Conservation (phyloP, 1,140 invertebrate species). For the Lepidurus arcticus region DNA sequence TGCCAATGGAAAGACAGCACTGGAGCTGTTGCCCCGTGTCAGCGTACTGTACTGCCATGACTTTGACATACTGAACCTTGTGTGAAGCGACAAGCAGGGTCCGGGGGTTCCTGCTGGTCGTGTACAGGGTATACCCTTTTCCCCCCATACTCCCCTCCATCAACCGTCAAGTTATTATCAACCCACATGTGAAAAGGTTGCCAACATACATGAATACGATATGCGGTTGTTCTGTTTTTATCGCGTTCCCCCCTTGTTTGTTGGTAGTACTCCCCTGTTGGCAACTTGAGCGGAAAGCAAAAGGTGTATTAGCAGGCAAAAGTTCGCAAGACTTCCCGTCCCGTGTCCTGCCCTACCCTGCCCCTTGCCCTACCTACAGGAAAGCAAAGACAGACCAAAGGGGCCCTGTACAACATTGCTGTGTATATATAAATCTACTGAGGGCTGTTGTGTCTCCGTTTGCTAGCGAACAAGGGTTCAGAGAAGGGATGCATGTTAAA, state of each 20-base stretch:
- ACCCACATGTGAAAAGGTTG: constrained; percentile 10
- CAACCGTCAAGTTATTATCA: neutral
- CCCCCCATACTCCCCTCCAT: neutral
- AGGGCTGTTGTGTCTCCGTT: neutral
- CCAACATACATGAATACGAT: constrained; percentile 17
- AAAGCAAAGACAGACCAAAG: neutral
- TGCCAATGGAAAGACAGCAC: neutral
- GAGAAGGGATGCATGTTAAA: neutral
- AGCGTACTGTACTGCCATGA: neutral
- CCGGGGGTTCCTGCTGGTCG: neutral
- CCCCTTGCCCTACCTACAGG: neutral
- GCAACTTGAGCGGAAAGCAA: neutral
- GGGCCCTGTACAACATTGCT: neutral
- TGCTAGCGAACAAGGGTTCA: neutral
- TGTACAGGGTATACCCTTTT: neutral
- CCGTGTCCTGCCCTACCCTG: too few relatives aligned
- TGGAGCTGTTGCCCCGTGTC: neutral
- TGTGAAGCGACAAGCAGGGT: neutral
- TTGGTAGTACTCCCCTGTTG: neutral
- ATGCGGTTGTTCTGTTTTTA: neutral
- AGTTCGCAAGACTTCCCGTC: neutral
- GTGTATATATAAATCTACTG: neutral
- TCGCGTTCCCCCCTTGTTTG: constrained; percentile 7
- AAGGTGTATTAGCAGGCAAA: neutral
- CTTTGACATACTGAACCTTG: neutral